Percentiles rank a stretch among this genome's conserved stretches.
Conservation (phyloP, 1,140 invertebrate species). For the Anastrepha obliqua region DNA sequence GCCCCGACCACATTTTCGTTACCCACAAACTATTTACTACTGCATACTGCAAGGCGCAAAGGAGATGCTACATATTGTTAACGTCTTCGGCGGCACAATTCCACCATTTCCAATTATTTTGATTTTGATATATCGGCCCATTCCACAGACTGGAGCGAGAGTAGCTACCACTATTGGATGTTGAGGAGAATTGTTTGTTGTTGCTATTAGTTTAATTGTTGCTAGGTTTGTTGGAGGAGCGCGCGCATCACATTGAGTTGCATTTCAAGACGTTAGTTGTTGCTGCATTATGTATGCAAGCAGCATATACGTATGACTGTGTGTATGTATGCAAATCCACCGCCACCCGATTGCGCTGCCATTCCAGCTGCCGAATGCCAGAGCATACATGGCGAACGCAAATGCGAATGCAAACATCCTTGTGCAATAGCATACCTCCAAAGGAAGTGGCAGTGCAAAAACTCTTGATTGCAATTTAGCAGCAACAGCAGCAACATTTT, state of each 20-base stretch:
- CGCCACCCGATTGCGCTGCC: conserved; percentile 1
- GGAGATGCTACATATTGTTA: background rate
- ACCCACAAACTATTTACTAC: conserved; percentile 33
- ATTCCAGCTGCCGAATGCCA: conserved; percentile 51
- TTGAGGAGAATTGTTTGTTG: background rate
- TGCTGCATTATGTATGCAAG: conserved; percentile 25
- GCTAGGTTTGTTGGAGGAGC: background rate
- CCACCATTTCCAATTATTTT: conserved; percentile 72
- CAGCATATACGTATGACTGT: background rate
- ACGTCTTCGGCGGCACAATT: conserved; percentile 41
- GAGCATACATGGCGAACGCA: conserved; percentile 62
- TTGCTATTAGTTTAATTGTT: background rate
- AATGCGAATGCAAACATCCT: conserved; percentile 64
- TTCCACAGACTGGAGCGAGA: conserved; percentile 63
- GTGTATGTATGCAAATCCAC: background rate
- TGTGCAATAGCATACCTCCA: conserved; percentile 46
- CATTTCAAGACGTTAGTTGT: background rate
- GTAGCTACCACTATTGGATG: background rate
- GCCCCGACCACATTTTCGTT: conserved; percentile 28
- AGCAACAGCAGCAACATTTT: conserved; percentile 6
- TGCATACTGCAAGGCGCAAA: conserved; percentile 53
- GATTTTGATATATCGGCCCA: conserved; percentile 66
- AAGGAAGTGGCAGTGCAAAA: conserved; percentile 53
- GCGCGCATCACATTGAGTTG: conserved; percentile 5
- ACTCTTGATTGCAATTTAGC: conserved; percentile 33